These are phyloP conservation scores for Notodonta dromedarius DNA, from an alignment of 2,888 invertebrate species.

Conservation along the genomic window DNA sequence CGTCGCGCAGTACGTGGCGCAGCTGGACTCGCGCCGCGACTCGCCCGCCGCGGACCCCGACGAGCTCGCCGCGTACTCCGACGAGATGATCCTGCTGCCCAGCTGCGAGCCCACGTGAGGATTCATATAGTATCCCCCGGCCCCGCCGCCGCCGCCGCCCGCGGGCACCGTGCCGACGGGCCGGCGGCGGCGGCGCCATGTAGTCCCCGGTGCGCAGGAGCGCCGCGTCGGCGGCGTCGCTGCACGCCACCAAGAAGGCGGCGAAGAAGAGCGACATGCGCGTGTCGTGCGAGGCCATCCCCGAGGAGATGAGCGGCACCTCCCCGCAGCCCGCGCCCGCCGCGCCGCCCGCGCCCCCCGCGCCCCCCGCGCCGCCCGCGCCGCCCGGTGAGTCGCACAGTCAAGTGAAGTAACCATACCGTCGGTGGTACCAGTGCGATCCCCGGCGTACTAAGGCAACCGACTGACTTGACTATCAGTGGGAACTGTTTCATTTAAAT, in stretches of 20 bases:
- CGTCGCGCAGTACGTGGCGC: slow-evolving; percentile 14
- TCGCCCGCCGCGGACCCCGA: slow-evolving; percentile 15
- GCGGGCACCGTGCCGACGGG: no score
- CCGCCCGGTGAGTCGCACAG: slow-evolving; percentile 52
- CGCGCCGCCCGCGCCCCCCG: slow-evolving; percentile 11
- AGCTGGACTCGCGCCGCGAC: not conserved
- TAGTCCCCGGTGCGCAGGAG: slow-evolving; percentile 2
- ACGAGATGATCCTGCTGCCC: slow-evolving; percentile 64
- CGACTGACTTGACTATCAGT: no score
- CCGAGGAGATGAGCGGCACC: slow-evolving; percentile 93
- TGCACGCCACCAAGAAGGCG: slow-evolving; percentile 84
- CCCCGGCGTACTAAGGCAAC: no score
- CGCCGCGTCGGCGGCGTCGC: slow-evolving; percentile 54
- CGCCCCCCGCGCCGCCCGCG: slow-evolving; percentile 26
- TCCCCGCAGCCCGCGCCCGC: slow-evolving; percentile 84
- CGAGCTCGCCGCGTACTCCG: slow-evolving; percentile 37
- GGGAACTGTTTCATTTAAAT: no score
- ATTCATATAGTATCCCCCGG: not conserved
- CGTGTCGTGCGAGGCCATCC: slow-evolving; percentile 95
- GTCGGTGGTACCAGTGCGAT: no score
- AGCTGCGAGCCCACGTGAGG: slow-evolving; percentile 64
- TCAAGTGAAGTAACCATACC: no score
- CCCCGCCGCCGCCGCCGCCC: not conserved
- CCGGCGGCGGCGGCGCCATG: not conserved
- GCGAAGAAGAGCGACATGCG: slow-evolving; percentile 91